Base-by-base conservation (phyloP, 2,797 vertebrate genomes). In the Arctocebus calabarensis region DNA sequence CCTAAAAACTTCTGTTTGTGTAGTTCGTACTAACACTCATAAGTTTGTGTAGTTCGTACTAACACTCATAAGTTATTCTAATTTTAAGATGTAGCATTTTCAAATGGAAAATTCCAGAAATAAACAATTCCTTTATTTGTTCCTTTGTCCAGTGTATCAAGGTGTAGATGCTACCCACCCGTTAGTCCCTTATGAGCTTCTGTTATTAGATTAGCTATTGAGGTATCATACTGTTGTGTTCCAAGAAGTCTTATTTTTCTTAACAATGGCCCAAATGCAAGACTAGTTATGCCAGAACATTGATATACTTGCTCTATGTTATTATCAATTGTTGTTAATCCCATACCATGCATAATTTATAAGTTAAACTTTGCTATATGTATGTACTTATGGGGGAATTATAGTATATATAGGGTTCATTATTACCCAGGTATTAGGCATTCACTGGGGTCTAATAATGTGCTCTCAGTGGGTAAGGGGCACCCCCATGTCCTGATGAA, bases 61-160 rank as follows among this genome's bases (percentile, higher is more conserved):
- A 14, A 14, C 13, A 23, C 5, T 81, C 68, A 83, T 74, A 83
- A 34, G 1, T 61, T 86, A 73, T 83, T 70, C 66, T 88, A 32
- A 40, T 43, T 82, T 43, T 88, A 92, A 85, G 2, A 78, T 62
- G 6, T 68, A 27, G 62, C 25, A 57, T 73, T 96, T 96, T 94
- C 45, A 88, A 55, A n/a, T 78, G 3, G 3, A 34, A 78, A 78
- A 34, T 55, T 55, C 11, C 20, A 78, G 48, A 55, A 55, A 78
- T 55, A 34, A 78, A 55, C 48, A 55, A 78, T 55, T 32, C 12
- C n/a, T 55, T 14, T 45, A 45, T 45, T 45, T 20, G 7, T 22
- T n/a, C 48, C 75, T 78, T 23, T 78, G 20, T 34, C 32, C 75
- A 34, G 32, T 78, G 12, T 78, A 34, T 55, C 20, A 20, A 8